Evolutionary conservation across 2,888 invertebrate species (phyloP).

Genomic region (Polymixis lichenea): DNA sequence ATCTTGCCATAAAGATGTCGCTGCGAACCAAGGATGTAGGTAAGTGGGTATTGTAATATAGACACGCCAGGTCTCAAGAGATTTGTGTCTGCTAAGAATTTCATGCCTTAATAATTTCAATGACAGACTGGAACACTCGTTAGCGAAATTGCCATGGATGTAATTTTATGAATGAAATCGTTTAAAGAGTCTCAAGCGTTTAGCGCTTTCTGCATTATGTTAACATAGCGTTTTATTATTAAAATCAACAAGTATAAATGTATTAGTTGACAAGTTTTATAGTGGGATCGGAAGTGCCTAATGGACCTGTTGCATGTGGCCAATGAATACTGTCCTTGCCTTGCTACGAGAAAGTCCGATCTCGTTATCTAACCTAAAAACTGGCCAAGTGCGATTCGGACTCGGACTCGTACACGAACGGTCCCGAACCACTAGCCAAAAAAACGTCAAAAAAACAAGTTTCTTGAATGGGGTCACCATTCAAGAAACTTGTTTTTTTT

Average conservation of each 20-base stretch:
- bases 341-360: constrained; percentile 52
- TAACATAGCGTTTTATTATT: constrained; percentile 7
- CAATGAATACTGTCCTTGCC: constrained; percentile 74
- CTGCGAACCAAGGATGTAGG: constrained; percentile 45
- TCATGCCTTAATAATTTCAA: constrained; percentile 28
- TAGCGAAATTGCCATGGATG: constrained; percentile 2
- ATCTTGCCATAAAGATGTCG: constrained; percentile 57
- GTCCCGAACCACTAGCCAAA: too few relatives aligned
- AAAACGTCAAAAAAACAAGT: too few relatives aligned
- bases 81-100: constrained; percentile 32
- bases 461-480: too few relatives aligned
- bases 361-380: constrained; percentile 15
- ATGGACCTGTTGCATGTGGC: constrained; percentile 85
- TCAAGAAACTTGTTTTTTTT: too few relatives aligned
- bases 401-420: too few relatives aligned
- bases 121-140: not conserved
- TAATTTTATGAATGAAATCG: not conserved
- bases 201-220: constrained; percentile 1
- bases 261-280: constrained; percentile 72
- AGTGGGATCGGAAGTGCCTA: constrained; percentile 80
- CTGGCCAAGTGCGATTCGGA: too few relatives aligned
- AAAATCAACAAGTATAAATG: constrained; percentile 53
- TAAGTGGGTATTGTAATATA: constrained; percentile 55
- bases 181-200: not conserved
- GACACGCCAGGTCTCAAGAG: constrained; percentile 37